phyloP scores from a whole-genome alignment of 2,113 vertebrate species.

The Patagioenas fasciata region DNA sequence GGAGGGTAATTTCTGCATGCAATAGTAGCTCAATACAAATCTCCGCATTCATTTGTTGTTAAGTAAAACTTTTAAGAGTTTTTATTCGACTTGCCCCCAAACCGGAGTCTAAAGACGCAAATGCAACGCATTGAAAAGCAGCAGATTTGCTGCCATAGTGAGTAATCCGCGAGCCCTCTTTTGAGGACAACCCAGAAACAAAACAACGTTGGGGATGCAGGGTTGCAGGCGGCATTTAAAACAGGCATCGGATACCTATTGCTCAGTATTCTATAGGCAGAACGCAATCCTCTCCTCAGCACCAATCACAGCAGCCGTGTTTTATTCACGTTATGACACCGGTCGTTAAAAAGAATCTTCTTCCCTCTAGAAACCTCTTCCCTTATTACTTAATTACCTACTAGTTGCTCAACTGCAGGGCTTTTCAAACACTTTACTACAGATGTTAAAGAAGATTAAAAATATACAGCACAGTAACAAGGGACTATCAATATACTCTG shows the following conservation, averaged over 20 bases:
- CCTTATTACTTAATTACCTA: constrained; percentile 87
- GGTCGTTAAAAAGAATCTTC: constrained; percentile 71
- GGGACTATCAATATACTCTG: constrained; percentile 99
- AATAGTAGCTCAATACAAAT: rapidly evolving
- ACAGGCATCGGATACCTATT: neutral
- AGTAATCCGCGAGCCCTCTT: neutral
- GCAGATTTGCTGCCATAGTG: neutral
- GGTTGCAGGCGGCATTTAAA: neutral
- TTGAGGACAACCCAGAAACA: neutral
- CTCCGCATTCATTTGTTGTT: neutral
- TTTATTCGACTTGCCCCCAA: neutral
- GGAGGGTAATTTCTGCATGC: neutral
- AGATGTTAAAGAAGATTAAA: constrained; percentile 98
- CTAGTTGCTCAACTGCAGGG: constrained; percentile 84
- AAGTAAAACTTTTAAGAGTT: neutral
- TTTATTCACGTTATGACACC: constrained; percentile 71
- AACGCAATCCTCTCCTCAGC: constrained; percentile 34
- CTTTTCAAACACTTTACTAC: constrained; percentile 88
- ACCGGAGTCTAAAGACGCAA: rapidly evolving
- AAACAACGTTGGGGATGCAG: neutral
- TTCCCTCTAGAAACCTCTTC: constrained; percentile 78
- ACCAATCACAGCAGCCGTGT: constrained; percentile 55
- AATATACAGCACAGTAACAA: constrained; percentile 96
- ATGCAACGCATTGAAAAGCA: rapidly evolving
- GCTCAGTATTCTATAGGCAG: constrained; percentile 17